phyloP scores from a whole-genome alignment of 2,113 vertebrate species.

The Willisornis vidua region DNA sequence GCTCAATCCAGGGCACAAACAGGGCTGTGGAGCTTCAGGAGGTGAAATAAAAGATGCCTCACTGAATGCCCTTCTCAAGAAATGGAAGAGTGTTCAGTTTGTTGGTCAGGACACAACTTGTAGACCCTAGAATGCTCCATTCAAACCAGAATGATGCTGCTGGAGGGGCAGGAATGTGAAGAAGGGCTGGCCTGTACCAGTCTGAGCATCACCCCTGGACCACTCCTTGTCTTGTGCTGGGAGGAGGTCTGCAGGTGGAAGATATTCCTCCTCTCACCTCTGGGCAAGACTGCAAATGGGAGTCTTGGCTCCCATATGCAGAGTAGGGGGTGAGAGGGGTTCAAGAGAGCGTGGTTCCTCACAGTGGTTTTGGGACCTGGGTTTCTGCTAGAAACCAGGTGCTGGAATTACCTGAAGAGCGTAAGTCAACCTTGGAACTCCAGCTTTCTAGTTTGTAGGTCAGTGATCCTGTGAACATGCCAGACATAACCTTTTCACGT shows the following conservation, averaged over 20 bases:
- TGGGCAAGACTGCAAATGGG: not conserved
- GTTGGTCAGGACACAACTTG: not conserved
- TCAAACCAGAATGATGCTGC: not conserved
- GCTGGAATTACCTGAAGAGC: not conserved
- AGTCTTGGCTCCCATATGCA: not conserved
- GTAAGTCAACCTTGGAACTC: not conserved
- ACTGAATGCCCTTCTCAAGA: not conserved
- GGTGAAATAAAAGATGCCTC: not conserved
- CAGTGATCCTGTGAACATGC: not conserved
- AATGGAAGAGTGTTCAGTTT: not conserved
- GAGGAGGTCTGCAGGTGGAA: not conserved
- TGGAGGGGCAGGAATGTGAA: not conserved
- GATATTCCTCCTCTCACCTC: not conserved
- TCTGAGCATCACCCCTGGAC: rapidly evolving
- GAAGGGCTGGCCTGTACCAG: not conserved
- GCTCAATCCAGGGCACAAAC: not conserved
- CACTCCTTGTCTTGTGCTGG: rapidly evolving
- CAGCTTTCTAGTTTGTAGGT: not conserved
- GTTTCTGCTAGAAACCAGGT: not conserved
- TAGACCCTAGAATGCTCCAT: not conserved
- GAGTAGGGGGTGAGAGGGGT: not conserved
- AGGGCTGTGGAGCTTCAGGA: not conserved
- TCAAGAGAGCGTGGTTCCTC: not conserved
- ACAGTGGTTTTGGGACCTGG: not conserved
- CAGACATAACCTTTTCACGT: not conserved